Conservation (phyloP, 2,113 vertebrate genomes). For the Nycticryphes semicollaris region DNA sequence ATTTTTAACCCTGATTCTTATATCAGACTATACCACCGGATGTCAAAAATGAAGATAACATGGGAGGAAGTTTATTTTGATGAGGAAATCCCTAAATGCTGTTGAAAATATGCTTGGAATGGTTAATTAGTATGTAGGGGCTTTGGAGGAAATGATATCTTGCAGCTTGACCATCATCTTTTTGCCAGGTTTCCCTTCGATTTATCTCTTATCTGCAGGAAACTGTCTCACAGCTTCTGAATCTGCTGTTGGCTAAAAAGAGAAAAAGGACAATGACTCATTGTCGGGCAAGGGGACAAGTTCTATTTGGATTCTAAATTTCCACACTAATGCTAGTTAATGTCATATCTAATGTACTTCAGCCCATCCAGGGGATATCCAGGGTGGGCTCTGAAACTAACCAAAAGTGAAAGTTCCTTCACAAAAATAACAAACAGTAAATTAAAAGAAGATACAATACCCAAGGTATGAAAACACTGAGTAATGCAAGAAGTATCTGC, state of each 20-base stretch:
- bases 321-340: constrained; percentile 52
- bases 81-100: constrained; percentile 84
- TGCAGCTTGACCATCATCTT: constrained; percentile 57
- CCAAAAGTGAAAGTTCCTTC: constrained; percentile 72
- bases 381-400: constrained; percentile 65
- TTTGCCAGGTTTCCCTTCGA: constrained; percentile 71
- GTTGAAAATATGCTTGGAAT: constrained; percentile 80
- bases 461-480: constrained; percentile 47
- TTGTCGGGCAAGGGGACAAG: constrained; percentile 61
- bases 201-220: constrained; percentile 86
- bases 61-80: constrained; percentile 78
- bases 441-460: constrained; percentile 53
- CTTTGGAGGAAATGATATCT: constrained; percentile 73
- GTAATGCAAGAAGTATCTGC: neutral
- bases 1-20: constrained; percentile 5
- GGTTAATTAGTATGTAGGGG: constrained; percentile 73
- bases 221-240: constrained; percentile 77
- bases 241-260: constrained; percentile 68
- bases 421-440: constrained; percentile 67
- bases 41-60: constrained; percentile 73
- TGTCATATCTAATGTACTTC: constrained; percentile 15
- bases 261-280: constrained; percentile 77
- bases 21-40: constrained; percentile 24
- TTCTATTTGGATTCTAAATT: constrained; percentile 52
- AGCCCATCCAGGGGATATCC: constrained; percentile 53